Percentiles rank a stretch among this genome's conserved stretches.
Conservation (phyloP, 2,888 invertebrate species). For the Protophormia terraenovae region DNA sequence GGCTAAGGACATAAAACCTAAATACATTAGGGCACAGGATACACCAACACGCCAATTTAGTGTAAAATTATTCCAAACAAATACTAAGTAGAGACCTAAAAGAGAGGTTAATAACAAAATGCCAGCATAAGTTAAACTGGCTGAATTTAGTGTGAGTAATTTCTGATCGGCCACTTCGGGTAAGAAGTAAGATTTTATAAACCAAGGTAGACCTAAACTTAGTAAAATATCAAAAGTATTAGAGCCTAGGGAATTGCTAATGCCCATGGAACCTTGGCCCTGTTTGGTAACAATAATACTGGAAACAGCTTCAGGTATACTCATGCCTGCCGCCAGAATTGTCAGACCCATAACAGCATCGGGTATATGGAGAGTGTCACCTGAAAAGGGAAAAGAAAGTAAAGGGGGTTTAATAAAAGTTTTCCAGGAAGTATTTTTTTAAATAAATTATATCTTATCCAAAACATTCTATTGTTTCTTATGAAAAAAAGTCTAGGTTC, state of each 20-base stretch:
- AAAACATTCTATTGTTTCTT: no score
- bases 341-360: slow-evolving; percentile 97
- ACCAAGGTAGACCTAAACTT: slow-evolving; percentile 92
- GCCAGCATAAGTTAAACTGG: slow-evolving; percentile 92
- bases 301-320: slow-evolving; percentile 95
- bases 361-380: slow-evolving; percentile 92
- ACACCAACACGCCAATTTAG: slow-evolving; percentile 91
- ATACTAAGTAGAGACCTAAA: slow-evolving; percentile 88
- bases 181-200: slow-evolving; percentile 89
- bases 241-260: slow-evolving; percentile 93
- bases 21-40: slow-evolving; percentile 90
- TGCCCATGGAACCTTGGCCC: slow-evolving; percentile 95
- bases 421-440: no score
- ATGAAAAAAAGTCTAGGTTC: no score
- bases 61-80: slow-evolving; percentile 90
- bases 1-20: slow-evolving; percentile 89
- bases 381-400: slow-evolving; percentile 87
- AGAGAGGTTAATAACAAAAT: slow-evolving; percentile 91
- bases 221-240: slow-evolving; percentile 93
- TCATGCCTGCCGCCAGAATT: slow-evolving; percentile 94
- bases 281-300: slow-evolving; percentile 95
- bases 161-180: slow-evolving; percentile 87
- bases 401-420: background rate
- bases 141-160: slow-evolving; percentile 91
- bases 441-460: no score